Percentiles rank a stretch among this genome's conserved stretches.
Conservation (phyloP, 2,797 vertebrate species). For the Remorina albescens region DNA sequence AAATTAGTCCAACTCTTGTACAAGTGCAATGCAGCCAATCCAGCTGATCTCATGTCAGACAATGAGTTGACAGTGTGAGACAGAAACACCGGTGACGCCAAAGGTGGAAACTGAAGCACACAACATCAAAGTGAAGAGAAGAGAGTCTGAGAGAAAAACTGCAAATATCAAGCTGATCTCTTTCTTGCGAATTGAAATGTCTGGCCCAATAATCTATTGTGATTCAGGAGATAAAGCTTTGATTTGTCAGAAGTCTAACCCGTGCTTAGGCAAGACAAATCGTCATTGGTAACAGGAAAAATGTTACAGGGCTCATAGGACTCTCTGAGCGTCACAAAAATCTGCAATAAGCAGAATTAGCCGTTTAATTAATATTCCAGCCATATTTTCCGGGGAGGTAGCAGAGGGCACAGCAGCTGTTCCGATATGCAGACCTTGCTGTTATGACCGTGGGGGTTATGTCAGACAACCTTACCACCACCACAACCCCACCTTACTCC, state of each 20-base stretch:
- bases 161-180: slow-evolving; percentile 26
- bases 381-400: slow-evolving; percentile 76
- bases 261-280: slow-evolving; percentile 15
- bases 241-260: slow-evolving; percentile 20
- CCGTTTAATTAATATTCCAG: slow-evolving; percentile 82
- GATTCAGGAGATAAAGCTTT: slow-evolving; percentile 38
- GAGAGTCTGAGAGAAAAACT: too few species aligned
- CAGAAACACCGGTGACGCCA: slow-evolving; percentile 50
- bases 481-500: slow-evolving; percentile 6
- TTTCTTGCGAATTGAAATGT: slow-evolving; percentile 17
- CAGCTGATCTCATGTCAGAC: slow-evolving; percentile 61
- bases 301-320: slow-evolving; percentile 36
- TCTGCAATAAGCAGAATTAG: slow-evolving; percentile 74
- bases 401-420: slow-evolving; percentile 80
- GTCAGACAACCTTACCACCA: slow-evolving; percentile 66
- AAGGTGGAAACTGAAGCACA: slow-evolving; percentile 58
- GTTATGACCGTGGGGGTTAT: slow-evolving; percentile 74
- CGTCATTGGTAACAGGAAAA: slow-evolving; percentile 45
- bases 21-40: slow-evolving; percentile 66
- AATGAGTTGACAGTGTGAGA: slow-evolving; percentile 44
- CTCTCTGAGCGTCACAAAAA: slow-evolving; percentile 51
- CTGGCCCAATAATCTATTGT: slow-evolving; percentile 19
- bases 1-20: slow-evolving; percentile 77
- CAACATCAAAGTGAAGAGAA: slow-evolving; percentile 47
- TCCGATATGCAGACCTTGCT: slow-evolving; percentile 80